Conservation (phyloP, 2,888 invertebrate genomes). For the Eubasilissa splendida region DNA sequence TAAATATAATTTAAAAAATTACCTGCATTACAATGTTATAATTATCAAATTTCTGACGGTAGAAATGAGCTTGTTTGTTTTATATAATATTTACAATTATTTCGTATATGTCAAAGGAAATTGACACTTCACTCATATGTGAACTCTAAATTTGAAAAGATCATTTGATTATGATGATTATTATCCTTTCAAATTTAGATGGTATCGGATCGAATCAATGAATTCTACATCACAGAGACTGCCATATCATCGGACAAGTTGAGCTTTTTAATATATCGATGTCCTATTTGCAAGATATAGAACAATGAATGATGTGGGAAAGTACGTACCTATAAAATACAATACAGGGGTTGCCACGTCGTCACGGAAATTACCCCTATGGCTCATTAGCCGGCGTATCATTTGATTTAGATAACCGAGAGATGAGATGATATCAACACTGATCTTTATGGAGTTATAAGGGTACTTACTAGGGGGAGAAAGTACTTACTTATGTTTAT, state of each 20-base stretch:
- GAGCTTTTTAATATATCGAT: background rate
- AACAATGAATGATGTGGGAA: slow-evolving; percentile 1
- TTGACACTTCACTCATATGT: too few relatives aligned
- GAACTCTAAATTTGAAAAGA: too few relatives aligned
- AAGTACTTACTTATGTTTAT: slow-evolving; percentile 7
- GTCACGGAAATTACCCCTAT: slow-evolving; percentile 41
- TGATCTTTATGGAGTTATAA: slow-evolving; percentile 33
- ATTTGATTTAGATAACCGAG: slow-evolving; percentile 28
- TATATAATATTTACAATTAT: too few relatives aligned
- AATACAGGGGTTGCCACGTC: slow-evolving; percentile 14
- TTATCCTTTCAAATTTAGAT: too few relatives aligned
- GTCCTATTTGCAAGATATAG: background rate
- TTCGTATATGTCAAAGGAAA: too few relatives aligned
- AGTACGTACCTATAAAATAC: background rate
- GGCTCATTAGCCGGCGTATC: slow-evolving; percentile 34
- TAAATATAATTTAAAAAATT: too few relatives aligned
- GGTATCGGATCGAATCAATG: too few relatives aligned
- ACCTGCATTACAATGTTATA: too few relatives aligned
- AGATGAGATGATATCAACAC: slow-evolving; percentile 41
- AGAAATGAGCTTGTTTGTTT: too few relatives aligned
- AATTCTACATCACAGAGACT: too few relatives aligned
- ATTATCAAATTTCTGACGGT: too few relatives aligned
- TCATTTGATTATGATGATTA: too few relatives aligned
- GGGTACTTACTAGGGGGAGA: slow-evolving; percentile 25
- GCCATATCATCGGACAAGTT: background rate